Evolutionary conservation across 1,140 invertebrate genomes (phyloP), one percentile per base, ranked within the genome.

Genomic region (Brachionus koreanus): DNA sequence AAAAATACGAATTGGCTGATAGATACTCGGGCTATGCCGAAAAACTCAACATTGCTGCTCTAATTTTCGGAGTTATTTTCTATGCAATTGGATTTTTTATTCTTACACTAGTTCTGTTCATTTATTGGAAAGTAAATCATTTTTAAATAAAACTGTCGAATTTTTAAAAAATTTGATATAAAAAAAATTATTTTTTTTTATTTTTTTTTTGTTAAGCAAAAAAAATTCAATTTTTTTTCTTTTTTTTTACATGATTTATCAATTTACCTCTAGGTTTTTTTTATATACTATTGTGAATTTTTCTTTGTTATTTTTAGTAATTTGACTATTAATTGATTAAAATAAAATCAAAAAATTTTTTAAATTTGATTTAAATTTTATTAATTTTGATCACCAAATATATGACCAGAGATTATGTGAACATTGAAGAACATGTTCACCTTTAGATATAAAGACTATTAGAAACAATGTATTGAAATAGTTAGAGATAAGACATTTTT

Each of bases 1-100:
- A 79, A 65, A 57, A 79, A 16, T 79, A 61, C 35, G 76, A 79
- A 12, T 35, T 61, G 39, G 76, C 76, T 79, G 76, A 79, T 61
- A 79, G 39, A 79, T 79, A 79, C 29, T 79, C 76, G 29, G 33
- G 33, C 57, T 79, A 65, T 79, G 76, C 76, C 13, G 76, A 79
- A 65, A 79, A 79, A 37, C 29, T 79, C 7, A 79, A 79, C 57
- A 29, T 79, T 5, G 76, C 76, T 10, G 49, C 76, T 39, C 43
- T 79, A 61, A 79, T 79, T 13, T 79, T 79, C 12, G 76, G 76
- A 39, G 39, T 79, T 61, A 79, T 79, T 23, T 79, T 79, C 29
- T 79, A 79, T 65, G 76, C 76, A n/a, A 79, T 79, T 16, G 76
- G 49, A 63, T 79, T 79, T 65, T 79, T 79, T 79, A 61, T 79